Base-by-base conservation (phyloP, 2,888 invertebrate genomes). In the Orgyia antiqua region DNA sequence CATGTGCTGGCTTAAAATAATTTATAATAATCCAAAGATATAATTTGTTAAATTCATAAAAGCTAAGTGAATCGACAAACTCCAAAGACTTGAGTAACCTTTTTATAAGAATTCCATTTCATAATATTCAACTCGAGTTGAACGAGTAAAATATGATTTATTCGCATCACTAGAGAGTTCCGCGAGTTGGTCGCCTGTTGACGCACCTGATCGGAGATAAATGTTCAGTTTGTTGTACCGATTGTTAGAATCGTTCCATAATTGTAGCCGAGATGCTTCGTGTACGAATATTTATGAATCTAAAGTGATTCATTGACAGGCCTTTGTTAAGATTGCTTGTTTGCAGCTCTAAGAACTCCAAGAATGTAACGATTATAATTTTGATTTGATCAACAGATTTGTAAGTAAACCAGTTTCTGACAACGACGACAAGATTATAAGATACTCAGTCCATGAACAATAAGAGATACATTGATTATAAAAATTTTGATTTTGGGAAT, bases 131-230 rank as follows among this genome's bases (percentile, higher is more conserved):
- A 20, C 20, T 20, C n/a, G 4, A 9, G 5, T 20, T n/a, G 20
- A 20, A 6, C 15, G 15, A 15, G 6, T 4, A 4, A 4, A 6
- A 4, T 15, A 4, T 4, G 6, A 6, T 4, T 23, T 3, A 9
- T 1, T 4, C 10, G 2, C 10, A 10, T 23, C 23, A 10, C 23
- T 23, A 23, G 51, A 52, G 51, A 31, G 39, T 20, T 33, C 33
- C 34, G 33, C 36, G 11, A 21, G 25, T 21, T 23, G 26, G 28
- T 33, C 29, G 28, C 28, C 25, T 36, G 45, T 27, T 33, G 43
- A 41, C 49, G 52, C 43, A 37, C 39, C 34, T 41, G 34, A 40
- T 43, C 27, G 20, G 9, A 42, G 53, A 53, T 53, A 56, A 40
- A 41, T 21, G 29, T 28, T 30, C 36, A 28, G 29, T 33, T 36